Percentiles rank a stretch among this genome's conserved stretches.
These are phyloP conservation scores for Ligdia adustata DNA, from an alignment of 2,888 invertebrate genomes.

Conservation along the genomic window DNA sequence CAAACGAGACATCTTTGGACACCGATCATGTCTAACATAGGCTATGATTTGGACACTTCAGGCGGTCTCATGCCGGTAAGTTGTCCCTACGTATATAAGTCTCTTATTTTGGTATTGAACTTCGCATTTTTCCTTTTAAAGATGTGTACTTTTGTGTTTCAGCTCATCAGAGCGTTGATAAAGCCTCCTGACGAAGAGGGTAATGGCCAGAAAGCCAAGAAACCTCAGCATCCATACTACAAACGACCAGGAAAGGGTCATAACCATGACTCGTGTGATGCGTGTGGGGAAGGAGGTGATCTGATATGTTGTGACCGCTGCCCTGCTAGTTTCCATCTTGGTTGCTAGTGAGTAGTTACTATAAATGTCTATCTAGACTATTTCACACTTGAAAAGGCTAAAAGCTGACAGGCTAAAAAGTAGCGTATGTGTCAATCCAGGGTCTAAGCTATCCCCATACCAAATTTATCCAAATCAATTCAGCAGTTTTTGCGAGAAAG, in stretches of 20 bases:
- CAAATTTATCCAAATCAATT: too few species aligned
- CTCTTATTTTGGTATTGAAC: neutral
- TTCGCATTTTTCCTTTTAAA: constrained; percentile 56
- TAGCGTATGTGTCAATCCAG: too few species aligned
- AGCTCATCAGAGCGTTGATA: constrained; percentile 95
- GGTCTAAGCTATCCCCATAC: too few species aligned
- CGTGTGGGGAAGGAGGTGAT: constrained; percentile 97
- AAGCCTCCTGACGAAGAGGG: constrained; percentile 94
- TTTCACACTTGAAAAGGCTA: too few species aligned
- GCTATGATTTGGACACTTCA: constrained; percentile 91
- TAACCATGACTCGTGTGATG: constrained; percentile 97
- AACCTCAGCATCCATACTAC: constrained; percentile 91
- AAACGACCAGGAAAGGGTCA: constrained; percentile 94
- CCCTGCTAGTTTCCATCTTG: constrained; percentile 97
- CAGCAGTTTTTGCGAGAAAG: too few species aligned
- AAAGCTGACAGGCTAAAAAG: too few species aligned
- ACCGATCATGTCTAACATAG: constrained; percentile 84
- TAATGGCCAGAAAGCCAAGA: constrained; percentile 81
- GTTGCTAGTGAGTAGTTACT: constrained; percentile 92
- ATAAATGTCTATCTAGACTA: too few species aligned
- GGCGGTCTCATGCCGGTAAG: constrained; percentile 95
- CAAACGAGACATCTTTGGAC: too few species aligned
- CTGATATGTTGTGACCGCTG: constrained; percentile 98
- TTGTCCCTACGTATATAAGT: constrained; percentile 37
- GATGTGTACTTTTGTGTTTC: constrained; percentile 45